phyloP scores from a whole-genome alignment of 92 coral and sea anemone genomes.

The Ricordea florida region DNA sequence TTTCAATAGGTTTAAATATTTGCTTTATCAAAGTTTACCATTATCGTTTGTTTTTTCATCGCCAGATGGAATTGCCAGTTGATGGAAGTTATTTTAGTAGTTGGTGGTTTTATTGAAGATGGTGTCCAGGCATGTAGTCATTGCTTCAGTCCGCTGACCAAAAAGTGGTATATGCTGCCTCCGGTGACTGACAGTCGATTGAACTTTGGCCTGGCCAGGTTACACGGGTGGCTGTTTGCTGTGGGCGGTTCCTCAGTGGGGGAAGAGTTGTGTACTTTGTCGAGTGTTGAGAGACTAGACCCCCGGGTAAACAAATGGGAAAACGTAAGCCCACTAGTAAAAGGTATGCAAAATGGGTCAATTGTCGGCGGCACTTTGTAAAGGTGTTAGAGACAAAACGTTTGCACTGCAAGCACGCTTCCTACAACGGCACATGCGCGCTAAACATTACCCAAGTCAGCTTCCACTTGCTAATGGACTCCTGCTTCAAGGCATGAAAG shows the following conservation, averaged over 20 bases:
- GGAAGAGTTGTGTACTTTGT: constrained; percentile 49
- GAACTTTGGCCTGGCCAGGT: constrained; percentile 78
- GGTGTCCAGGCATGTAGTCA: constrained; percentile 61
- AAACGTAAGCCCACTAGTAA: constrained; percentile 32
- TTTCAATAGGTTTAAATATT: neutral
- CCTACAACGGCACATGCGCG: no score
- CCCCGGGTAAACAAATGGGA: constrained; percentile 84
- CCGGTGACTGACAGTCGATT: constrained; percentile 67
- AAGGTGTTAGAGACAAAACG: no score
- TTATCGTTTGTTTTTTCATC: neutral
- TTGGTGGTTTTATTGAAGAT: constrained; percentile 82
- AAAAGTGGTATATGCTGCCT: constrained; percentile 77
- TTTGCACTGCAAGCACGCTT: no score
- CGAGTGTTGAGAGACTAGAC: constrained; percentile 78
- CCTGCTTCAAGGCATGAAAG: no score
- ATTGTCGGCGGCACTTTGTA: no score
- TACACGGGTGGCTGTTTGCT: constrained; percentile 57
- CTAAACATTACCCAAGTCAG: no score
- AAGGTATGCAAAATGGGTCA: no score
- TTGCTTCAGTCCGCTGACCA: constrained; percentile 82
- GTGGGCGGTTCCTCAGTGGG: constrained; percentile 73
- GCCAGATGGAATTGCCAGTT: constrained; percentile 84
- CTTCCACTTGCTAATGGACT: no score
- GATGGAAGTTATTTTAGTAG: constrained; percentile 61
- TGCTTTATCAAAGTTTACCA: neutral